Percentiles rank a stretch among this genome's conserved stretches.
Conservation (phyloP, 2,113 vertebrate species). For the Trichechus manatus region DNA sequence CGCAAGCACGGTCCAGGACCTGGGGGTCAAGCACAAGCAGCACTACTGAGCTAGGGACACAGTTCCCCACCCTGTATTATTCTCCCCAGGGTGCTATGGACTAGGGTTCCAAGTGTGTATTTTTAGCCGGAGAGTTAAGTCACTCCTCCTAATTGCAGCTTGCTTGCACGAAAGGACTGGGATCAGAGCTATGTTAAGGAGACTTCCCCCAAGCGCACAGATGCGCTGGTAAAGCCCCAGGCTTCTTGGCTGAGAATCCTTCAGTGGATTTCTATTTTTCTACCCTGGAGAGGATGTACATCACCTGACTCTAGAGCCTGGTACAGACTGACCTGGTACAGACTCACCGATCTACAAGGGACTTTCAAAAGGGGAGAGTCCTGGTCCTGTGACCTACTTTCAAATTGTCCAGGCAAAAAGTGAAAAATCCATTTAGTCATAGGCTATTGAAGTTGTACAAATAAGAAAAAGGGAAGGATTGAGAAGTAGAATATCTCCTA, state of each 20-base stretch:
- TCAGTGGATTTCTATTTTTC: background rate
- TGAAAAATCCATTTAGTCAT: background rate
- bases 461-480: slow-evolving; percentile 27
- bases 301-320: background rate
- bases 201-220: background rate
- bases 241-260: background rate
- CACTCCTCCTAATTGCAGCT: background rate
- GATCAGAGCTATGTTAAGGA: background rate
- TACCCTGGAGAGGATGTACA: background rate
- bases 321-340: background rate
- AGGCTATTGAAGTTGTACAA: background rate
- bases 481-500: background rate
- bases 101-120: background rate
- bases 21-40: background rate
- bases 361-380: background rate
- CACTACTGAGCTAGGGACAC: background rate
- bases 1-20: background rate
- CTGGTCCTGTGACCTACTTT: background rate
- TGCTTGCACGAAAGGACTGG: background rate
- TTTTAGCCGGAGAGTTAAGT: slow-evolving; percentile 38
- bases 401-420: background rate
- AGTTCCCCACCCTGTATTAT: background rate
- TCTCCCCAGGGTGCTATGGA: background rate
- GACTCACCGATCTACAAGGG: background rate
- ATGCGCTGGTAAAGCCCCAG: background rate